Conservation (phyloP, 2,797 vertebrate genomes). For the Melanotaenia maccullochi region DNA sequence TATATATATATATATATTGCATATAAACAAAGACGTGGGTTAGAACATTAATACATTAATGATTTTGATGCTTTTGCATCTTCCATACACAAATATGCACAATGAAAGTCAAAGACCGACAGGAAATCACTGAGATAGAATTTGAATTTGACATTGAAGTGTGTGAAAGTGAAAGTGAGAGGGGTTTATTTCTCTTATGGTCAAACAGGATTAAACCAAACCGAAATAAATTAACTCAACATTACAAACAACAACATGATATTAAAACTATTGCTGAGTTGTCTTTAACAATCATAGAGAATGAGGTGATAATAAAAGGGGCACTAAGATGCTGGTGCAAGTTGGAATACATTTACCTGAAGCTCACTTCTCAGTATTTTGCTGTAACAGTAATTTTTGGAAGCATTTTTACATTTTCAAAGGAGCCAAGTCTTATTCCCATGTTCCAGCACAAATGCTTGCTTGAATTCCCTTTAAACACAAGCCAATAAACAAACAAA, state of each 20-base stretch:
- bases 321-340: constrained; percentile 2
- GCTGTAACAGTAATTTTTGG: neutral
- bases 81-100: no score
- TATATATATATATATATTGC: no score
- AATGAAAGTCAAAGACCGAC: constrained; percentile 26
- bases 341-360: constrained; percentile 5
- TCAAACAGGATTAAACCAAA: constrained; percentile 29
- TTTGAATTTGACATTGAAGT: constrained; percentile 34
- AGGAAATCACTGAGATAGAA: constrained; percentile 39
- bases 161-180: constrained; percentile 25
- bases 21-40: no score
- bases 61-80: no score
- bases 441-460: neutral
- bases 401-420: no score
- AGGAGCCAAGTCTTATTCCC: neutral
- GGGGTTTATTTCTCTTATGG: constrained; percentile 19
- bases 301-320: constrained; percentile 6
- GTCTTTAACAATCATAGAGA: neutral
- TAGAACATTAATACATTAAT: no score
- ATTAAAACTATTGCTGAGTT: neutral
- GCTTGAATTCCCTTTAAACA: neutral
- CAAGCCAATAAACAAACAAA: neutral
- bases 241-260: constrained; percentile 13
- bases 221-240: neutral
- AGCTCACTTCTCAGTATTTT: neutral